These are phyloP conservation scores for Ophioninae sp. DNA, from an alignment of 2,888 invertebrate genomes.

Conservation along the genomic window DNA sequence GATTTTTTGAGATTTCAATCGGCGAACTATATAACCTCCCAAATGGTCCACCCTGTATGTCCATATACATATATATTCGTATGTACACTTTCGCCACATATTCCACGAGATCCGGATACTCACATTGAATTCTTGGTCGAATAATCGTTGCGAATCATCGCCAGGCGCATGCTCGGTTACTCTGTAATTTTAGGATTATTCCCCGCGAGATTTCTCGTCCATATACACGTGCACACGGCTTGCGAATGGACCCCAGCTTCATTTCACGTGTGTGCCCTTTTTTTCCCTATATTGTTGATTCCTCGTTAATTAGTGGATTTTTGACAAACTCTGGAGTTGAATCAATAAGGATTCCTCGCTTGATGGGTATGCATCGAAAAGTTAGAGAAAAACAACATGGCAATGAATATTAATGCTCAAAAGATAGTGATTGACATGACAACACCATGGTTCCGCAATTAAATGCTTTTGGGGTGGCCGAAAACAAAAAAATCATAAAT, in stretches of 20 bases:
- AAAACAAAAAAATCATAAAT: background rate
- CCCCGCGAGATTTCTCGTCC: constrained; percentile 26
- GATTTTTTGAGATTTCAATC: no score
- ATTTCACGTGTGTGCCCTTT: constrained; percentile 16
- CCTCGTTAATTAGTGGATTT: constrained; percentile 51
- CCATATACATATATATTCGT: constrained; percentile 11
- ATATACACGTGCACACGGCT: background rate
- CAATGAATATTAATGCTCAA: background rate
- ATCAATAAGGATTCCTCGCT: constrained; percentile 17
- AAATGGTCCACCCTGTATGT: no score
- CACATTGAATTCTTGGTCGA: constrained; percentile 57
- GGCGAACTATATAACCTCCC: no score
- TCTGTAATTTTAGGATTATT: constrained; percentile 62
- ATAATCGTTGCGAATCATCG: constrained; percentile 61
- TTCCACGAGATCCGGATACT: constrained; percentile 58
- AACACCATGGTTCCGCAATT: background rate
- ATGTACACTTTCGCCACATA: constrained; percentile 19
- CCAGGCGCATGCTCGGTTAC: constrained; percentile 47
- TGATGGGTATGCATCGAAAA: background rate
- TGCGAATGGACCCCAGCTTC: constrained; percentile 17
- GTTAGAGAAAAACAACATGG: constrained; percentile 4
- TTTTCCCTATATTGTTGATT: constrained; percentile 17
- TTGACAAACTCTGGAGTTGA: constrained; percentile 7
- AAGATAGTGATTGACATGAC: background rate
- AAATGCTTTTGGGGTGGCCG: background rate